Base-by-base conservation (phyloP, 2,888 invertebrate genomes). In the Argynnis bischoffii region DNA sequence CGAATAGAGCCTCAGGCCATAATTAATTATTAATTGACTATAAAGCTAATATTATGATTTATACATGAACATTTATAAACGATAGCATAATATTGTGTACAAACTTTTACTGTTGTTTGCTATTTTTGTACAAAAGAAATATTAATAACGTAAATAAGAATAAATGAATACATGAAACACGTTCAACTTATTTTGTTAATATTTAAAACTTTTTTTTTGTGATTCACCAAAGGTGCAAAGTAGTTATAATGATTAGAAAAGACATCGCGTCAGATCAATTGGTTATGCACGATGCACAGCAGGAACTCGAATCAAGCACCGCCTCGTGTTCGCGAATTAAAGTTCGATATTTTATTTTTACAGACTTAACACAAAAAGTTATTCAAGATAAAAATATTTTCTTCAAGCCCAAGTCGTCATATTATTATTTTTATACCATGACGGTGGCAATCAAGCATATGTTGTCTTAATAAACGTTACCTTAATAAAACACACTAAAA, bases 241-340 rank as follows among this genome's bases (percentile, higher is more conserved):
- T 16, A 59, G 31, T 16, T 59, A 11, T 5, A 14, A 48, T 59
- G 59, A 59, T 65, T 59, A 59, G 53, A 65, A 59, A 53, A 47
- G 53, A 59, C 57, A 41, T 53, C 31, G 59, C 31, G 59, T 59
- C 59, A 59, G 47, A 59, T 65, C 59, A 46, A 59, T 65, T 65
- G 54, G 65, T 46, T 31, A 48, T 59, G 59, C 59, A 21, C 59
- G 46, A 64, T 59, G 65, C 53, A 59, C 53, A 65, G 47, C 59
- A 48, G 41, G 47, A 48, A 59, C 48, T 14, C 47, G 59, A 59
- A 59, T 59, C 31, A 54, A 65, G 53, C 59, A 59, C 59, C 65
- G 54, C 18, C 47, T 31, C 47, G 16, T 51, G 53, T 48, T 65
- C 46, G 57, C 59, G 53, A 65, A 47, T 53, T 35, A 53, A 54